Conservation (phyloP, 1,140 invertebrate genomes). For the Euglossa dilemma region DNA sequence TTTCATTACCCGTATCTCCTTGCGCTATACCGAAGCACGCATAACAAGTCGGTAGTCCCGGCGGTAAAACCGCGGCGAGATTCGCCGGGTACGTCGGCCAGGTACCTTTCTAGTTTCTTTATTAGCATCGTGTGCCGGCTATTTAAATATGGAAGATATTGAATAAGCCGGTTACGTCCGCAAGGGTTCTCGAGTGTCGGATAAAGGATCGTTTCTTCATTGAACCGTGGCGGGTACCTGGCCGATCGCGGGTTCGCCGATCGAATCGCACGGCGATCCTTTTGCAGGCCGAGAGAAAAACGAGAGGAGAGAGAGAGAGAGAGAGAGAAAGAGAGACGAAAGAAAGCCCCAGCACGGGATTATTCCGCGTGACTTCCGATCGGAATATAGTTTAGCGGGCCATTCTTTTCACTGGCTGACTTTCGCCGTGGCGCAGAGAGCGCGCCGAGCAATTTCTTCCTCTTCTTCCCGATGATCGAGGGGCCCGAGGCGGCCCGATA, state of each 20-base stretch:
- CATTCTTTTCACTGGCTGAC: conserved; percentile 57
- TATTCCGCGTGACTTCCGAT: conserved; percentile 72
- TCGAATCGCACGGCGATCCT: conserved; percentile 47
- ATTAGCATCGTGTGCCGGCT: conserved; percentile 36
- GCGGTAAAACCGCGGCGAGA: not conserved
- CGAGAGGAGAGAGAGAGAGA: conserved; percentile 15
- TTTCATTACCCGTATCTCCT: too few relatives aligned
- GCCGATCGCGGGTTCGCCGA: conserved; percentile 39
- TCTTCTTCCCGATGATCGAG: conserved; percentile 56
- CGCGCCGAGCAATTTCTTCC: conserved; percentile 53
- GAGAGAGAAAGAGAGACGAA: not conserved
- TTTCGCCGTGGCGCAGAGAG: conserved; percentile 47
- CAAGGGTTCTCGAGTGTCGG: conserved; percentile 26
- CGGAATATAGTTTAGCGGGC: conserved; percentile 64
- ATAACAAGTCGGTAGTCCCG: too few relatives aligned
- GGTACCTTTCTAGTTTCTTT: conserved; percentile 31
- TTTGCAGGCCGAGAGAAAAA: not conserved
- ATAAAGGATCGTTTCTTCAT: conserved; percentile 61
- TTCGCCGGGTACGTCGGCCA: not conserved
- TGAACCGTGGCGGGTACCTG: conserved; percentile 44
- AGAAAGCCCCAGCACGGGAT: conserved; percentile 39
- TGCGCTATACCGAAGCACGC: too few relatives aligned
- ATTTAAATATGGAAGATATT: conserved; percentile 44
- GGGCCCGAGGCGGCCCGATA: conserved; percentile 58
- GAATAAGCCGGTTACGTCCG: conserved; percentile 43